Base-by-base conservation (phyloP, 2,113 vertebrate species). In the Labrus mixtus region DNA sequence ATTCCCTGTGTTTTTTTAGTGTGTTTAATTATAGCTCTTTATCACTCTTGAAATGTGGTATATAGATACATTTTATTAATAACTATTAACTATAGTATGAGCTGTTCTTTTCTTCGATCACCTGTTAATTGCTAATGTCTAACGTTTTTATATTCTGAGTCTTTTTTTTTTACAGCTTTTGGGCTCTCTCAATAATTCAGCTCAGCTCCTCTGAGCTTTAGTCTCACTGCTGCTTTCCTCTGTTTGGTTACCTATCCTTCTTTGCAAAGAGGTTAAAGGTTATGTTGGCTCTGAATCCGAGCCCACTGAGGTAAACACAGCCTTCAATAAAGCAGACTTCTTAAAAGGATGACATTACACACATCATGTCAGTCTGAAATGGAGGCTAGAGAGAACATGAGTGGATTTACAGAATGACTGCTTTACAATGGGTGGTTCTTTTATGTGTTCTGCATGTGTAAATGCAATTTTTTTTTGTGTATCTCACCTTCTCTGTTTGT, bases 231-330 rank as follows among this genome's bases (percentile, higher is more conserved):
- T 62, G 64, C 33, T 79, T 78, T 89, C 76, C 65, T 45, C 62
- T 75, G 62, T 89, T 90, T 88, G 80, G 81, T 79, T 88, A 77
- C 68, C 53, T 58, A 64, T 68, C 71, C 68, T 57, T 82, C 79
- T 89, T 88, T 85, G 81, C 75, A 63, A 68, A 61, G 68, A 64
- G 78, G 69, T 89, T 83, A 78, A 89, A 78, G 76, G 82, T 81
- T 81, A 76, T 65, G 33, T 77, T 71, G 64, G 76, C 82, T 81
- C 80, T 69, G 79, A 84, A 79, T 81, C 80, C 67, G 81, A 84
- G 80, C 77, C 68, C 73, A 50, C 67, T 45, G 56, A 90, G 79
- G 78, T 90, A 91, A 92, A 92, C 89, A 85, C 58, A 9, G 68
- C 69, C 76, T 79, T 63, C 76, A 76, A 45, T 68, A 79, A 82